A percentile compares a stretch with the other conserved stretches of the same genome.
phyloP scores from a whole-genome alignment of 2,797 vertebrate genomes.

The Ceyx erithaca region DNA sequence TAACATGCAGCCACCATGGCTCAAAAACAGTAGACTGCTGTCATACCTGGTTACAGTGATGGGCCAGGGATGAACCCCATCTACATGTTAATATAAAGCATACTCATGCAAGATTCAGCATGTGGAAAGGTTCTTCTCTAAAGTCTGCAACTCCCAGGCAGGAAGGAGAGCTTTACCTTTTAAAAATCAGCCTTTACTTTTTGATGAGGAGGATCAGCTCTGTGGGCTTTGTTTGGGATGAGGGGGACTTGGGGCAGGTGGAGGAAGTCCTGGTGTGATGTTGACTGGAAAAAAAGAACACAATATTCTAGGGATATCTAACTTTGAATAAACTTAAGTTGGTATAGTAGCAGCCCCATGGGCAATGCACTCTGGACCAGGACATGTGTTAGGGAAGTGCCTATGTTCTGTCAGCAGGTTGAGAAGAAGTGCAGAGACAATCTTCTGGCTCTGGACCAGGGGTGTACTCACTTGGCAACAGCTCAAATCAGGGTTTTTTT shows the following conservation, averaged over 20 bases:
- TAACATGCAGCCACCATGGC: fast-evolving
- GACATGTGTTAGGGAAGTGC: background rate
- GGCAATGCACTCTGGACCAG: background rate
- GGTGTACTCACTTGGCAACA: background rate
- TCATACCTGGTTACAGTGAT: background rate
- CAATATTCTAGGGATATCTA: background rate
- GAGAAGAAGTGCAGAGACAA: background rate
- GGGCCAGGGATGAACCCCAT: background rate
- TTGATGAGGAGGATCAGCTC: background rate
- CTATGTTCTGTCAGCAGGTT: background rate
- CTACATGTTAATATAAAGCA: background rate
- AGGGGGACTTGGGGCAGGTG: background rate
- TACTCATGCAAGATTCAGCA: background rate
- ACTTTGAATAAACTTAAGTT: background rate
- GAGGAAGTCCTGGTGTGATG: background rate
- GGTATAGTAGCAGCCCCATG: background rate
- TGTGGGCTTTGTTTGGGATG: background rate
- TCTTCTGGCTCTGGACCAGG: background rate
- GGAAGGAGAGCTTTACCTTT: slow-evolving; percentile 13
- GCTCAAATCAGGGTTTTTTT: background rate
- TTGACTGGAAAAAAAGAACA: background rate
- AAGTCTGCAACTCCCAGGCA: background rate
- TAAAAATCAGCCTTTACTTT: background rate
- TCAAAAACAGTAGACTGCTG: background rate
- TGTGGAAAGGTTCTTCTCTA: slow-evolving; percentile 25